Evolutionary conservation across 2,113 vertebrate genomes (phyloP).

Genomic region (Nansenia antarctica): DNA sequence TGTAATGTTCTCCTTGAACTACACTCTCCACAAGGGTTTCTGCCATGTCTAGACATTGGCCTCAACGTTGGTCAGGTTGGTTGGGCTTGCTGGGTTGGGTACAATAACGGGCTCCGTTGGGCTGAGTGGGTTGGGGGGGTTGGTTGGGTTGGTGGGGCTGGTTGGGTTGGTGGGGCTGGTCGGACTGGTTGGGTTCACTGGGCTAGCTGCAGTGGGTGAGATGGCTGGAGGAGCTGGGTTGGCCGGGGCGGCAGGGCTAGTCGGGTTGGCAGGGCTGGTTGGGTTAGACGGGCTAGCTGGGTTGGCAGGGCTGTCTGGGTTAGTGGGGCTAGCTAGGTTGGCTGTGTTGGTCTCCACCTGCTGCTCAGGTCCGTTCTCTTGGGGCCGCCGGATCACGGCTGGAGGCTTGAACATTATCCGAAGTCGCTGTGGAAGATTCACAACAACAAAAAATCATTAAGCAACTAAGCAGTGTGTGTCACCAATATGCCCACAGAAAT

Average conservation of each 20-base stretch:
- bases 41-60: conserved; percentile 87
- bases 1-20: conserved; percentile 84
- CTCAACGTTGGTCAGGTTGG: conserved; percentile 87
- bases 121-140: neutral
- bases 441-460: neutral
- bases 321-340: conserved; percentile 53
- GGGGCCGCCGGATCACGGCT: conserved; percentile 77
- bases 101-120: conserved; percentile 26
- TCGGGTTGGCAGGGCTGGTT: conserved; percentile 37
- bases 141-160: conserved; percentile 9
- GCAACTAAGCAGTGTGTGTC: neutral
- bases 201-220: conserved; percentile 76
- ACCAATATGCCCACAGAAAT: neutral
- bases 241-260: conserved; percentile 48
- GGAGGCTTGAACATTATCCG: conserved; percentile 92
- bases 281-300: conserved; percentile 5
- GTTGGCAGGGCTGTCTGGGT: conserved; percentile 43
- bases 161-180: conserved; percentile 29
- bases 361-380: conserved; percentile 91
- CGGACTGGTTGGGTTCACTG: conserved; percentile 31
- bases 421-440: conserved; percentile 78
- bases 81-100: conserved; percentile 1
- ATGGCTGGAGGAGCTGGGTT: conserved; percentile 48
- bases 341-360: conserved; percentile 68
- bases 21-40: conserved; percentile 74